These are phyloP conservation scores for Capra hircus DNA, from an alignment of 2,113 vertebrate species.

Conservation along the genomic window DNA sequence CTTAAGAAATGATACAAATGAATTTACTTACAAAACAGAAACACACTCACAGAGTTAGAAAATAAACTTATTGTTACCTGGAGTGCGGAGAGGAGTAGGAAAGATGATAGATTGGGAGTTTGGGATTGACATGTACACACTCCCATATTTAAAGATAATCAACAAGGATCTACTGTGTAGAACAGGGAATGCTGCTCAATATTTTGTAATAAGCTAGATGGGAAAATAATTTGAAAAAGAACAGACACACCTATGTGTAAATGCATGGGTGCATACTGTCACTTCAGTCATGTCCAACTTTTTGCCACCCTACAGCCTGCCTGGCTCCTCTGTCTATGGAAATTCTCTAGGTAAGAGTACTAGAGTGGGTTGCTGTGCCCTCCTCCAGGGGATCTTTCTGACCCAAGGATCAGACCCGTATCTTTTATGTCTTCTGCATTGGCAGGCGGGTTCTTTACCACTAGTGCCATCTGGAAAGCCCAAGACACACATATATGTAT, in stretches of 20 bases:
- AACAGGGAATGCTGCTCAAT: background rate
- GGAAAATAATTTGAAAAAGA: background rate
- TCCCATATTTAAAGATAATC: background rate
- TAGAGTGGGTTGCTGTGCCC: background rate
- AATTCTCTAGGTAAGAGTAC: background rate
- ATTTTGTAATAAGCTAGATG: background rate
- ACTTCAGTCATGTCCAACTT: background rate
- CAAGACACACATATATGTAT: background rate
- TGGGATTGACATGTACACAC: background rate
- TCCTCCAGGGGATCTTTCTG: background rate
- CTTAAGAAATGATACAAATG: background rate
- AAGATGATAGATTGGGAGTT: background rate
- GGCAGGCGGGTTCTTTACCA: background rate
- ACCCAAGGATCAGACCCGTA: background rate
- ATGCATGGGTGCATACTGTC: background rate
- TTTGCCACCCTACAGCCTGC: background rate
- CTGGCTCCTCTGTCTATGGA: background rate
- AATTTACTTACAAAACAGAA: background rate
- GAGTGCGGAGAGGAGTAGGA: background rate
- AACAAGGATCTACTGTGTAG: background rate
- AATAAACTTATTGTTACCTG: background rate
- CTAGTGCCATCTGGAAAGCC: background rate
- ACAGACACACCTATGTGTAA: background rate
- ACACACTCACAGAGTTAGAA: background rate
- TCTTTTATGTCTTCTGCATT: background rate